Evolutionary conservation across 2,797 vertebrate species (phyloP).

Genomic region (Macroramphosus scolopax): DNA sequence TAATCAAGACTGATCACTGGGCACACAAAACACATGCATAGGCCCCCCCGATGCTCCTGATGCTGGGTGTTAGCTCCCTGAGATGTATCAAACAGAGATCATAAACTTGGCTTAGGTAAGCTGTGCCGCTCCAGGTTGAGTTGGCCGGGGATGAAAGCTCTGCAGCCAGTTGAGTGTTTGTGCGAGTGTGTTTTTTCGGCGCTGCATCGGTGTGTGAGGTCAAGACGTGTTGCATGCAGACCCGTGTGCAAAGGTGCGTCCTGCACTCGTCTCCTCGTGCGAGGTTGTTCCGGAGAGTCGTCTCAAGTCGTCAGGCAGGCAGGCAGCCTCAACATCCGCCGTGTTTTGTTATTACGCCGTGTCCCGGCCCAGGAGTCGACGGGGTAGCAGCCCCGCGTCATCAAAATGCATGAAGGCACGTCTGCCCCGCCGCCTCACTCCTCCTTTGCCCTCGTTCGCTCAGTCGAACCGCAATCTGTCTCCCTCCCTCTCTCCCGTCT

Average conservation of each 20-base stretch:
- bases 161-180: too few relatives aligned
- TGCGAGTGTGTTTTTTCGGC: too few relatives aligned
- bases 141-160: conserved; percentile 32
- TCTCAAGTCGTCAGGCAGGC: conserved; percentile 49
- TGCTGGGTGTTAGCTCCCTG: conserved; percentile 10
- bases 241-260: too few relatives aligned
- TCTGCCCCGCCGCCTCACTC: conserved; percentile 15
- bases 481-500: conserved; percentile 12
- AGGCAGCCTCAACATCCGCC: conserved; percentile 12
- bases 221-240: too few relatives aligned
- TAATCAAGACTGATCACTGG: conserved; percentile 1
- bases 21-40: background rate
- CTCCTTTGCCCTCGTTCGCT: conserved; percentile 3
- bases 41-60: too few relatives aligned
- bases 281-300: background rate
- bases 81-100: conserved; percentile 49
- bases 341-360: conserved; percentile 22
- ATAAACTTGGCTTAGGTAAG: conserved; percentile 6
- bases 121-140: conserved; percentile 9
- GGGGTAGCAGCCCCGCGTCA: conserved; percentile 41
- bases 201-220: too few relatives aligned
- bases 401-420: conserved; percentile 44
- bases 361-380: conserved; percentile 38
- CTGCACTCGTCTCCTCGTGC: too few relatives aligned
- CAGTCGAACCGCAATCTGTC: conserved; percentile 7